Conservation (phyloP, 2,797 vertebrate genomes). For the Lutjanus campechanus region DNA sequence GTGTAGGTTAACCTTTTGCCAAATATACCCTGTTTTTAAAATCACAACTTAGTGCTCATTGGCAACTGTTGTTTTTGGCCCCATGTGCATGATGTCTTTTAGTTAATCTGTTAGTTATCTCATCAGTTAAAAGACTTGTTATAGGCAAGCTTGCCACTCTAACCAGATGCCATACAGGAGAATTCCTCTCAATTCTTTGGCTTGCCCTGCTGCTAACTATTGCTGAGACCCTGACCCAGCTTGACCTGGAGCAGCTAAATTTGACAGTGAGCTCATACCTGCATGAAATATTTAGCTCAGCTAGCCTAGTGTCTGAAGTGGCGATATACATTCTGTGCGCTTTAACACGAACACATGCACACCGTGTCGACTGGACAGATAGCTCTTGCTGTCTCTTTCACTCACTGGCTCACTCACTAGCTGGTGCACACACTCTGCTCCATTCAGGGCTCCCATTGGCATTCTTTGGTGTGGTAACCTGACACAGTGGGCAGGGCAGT, state of each 20-base stretch:
- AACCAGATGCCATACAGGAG: constrained; percentile 1
- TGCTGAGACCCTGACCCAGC: constrained; percentile 66
- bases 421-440: background rate
- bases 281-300: constrained; percentile 29
- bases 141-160: background rate
- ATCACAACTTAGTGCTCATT: background rate
- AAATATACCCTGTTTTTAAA: background rate
- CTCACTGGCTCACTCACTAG: background rate
- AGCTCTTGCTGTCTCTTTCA: constrained; percentile 23
- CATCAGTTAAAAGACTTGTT: background rate
- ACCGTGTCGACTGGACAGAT: constrained; percentile 12
- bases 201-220: constrained; percentile 41
- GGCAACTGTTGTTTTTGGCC: background rate
- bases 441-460: constrained; percentile 19
- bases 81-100: background rate
- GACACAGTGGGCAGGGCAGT: constrained; percentile 56
- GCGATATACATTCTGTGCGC: constrained; percentile 16
- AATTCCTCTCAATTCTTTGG: constrained; percentile 52
- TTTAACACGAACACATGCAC: background rate
- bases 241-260: constrained; percentile 63
- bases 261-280: constrained; percentile 64
- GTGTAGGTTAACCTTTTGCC: background rate
- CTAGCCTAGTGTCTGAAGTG: constrained; percentile 29
- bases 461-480: constrained; percentile 64
- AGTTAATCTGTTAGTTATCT: constrained; percentile 10